Base-by-base conservation (phyloP, 2,888 invertebrate species). In the Adineta ricciae region DNA sequence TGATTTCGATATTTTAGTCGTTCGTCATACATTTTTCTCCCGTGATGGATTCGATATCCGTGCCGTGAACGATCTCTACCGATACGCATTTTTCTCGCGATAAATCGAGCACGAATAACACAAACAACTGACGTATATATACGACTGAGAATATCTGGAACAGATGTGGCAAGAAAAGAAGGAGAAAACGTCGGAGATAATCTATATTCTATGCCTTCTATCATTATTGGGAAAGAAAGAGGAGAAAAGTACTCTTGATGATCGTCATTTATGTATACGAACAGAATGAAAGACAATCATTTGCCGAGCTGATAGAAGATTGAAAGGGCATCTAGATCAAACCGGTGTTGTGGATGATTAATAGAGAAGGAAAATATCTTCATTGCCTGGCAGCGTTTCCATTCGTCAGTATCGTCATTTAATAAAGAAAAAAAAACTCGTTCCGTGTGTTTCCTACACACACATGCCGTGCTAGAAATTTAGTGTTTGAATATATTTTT, bases 401-500 rank as follows among this genome's bases (percentile, higher is more conserved):
- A 46, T 46, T 46, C 46, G 46, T 46, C 46, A 46, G 11, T 46
- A 46, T 46, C 46, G 11, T 46, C 27, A 64, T 5, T 16, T 16
- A n/a, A n/a, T 14, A 64, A 64, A 64, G 32, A 27, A n/a, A 32
- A 64, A n/a, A n/a, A n/a, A n/a, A n/a, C n/a, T n/a, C n/a, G n/a
- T 64, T 46, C 14, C 27, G 64, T 64, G 64, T 64, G 64, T 64
- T 64, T 14, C 27, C 64, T 64, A 64, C 11, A 64, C 64, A 64
- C 64, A 32, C 46, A 46, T 46, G 46, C 64, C 64, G 32, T 64
- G 64, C 64, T 64, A 27, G 64, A 64, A 64, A n/a, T 64, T 64
- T 64, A 64, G 27, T 64, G 64, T n/a, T 64, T 46, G 46, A 64
- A 64, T 64, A 64, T 64, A 64, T 64, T 64, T 64, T 64, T 64